Percentiles rank a stretch among this genome's conserved stretches.
Conservation (phyloP, 2,888 invertebrate species). For the Noctua fimbriata region DNA sequence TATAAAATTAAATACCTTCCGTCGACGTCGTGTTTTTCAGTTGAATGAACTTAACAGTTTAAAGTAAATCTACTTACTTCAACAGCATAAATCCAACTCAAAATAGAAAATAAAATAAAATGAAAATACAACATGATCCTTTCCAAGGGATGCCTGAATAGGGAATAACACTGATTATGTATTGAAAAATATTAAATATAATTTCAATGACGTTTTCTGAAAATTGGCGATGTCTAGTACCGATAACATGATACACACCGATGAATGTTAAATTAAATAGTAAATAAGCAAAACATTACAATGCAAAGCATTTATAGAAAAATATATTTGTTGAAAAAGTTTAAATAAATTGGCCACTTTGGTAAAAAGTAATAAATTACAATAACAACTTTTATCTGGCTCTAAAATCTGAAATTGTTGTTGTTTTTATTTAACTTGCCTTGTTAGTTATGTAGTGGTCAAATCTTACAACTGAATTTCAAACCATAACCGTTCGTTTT, state of each 20-base stretch:
- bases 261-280: constrained; percentile 13
- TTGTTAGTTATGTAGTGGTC: not conserved
- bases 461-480: too few species aligned
- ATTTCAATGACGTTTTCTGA: not conserved
- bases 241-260: constrained; percentile 22
- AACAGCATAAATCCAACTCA: constrained; percentile 7
- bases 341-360: constrained; percentile 13
- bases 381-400: not conserved
- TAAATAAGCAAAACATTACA: not conserved
- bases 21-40: not conserved
- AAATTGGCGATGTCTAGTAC: not conserved
- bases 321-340: not conserved
- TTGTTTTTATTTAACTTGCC: not conserved
- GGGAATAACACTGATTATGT: not conserved
- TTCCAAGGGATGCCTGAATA: not conserved
- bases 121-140: constrained; percentile 16
- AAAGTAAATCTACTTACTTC: constrained; percentile 31
- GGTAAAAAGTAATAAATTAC: constrained; percentile 3
- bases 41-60: not conserved
- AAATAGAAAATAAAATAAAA: constrained; percentile 8
- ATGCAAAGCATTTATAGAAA: not conserved
- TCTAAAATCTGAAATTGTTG: not conserved
- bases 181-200: not conserved
- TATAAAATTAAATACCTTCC: not conserved
- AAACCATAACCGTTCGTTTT: too few species aligned